A percentile compares a stretch with the other conserved stretches of the same genome.
Evolutionary conservation across 2,113 vertebrate genomes (phyloP).

Genomic region (Rhipidura dahli): DNA sequence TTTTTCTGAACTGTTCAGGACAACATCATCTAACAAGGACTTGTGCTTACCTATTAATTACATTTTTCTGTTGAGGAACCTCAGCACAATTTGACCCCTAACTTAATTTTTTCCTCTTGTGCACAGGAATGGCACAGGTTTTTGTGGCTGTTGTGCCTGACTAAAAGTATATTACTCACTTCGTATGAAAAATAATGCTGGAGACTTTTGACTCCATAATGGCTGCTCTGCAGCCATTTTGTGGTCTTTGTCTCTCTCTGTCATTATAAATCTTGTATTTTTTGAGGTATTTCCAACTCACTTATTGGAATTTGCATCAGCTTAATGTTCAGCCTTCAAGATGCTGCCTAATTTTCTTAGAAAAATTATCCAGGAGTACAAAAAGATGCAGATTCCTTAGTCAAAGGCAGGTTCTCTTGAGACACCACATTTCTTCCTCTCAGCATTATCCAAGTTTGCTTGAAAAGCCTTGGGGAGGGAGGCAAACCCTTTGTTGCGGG

Average conservation of each 20-base stretch:
- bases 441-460: neutral
- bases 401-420: neutral
- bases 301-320: neutral
- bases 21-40: neutral
- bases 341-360: neutral
- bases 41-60: neutral
- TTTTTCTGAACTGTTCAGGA: neutral
- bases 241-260: neutral
- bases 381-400: neutral
- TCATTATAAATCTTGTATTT: neutral
- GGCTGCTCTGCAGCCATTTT: neutral
- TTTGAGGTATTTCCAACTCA: neutral
- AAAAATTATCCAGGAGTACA: neutral
- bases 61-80: neutral
- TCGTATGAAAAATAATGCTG: neutral
- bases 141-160: neutral
- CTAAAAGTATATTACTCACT: neutral
- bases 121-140: neutral
- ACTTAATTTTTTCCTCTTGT: neutral
- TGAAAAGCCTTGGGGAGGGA: neutral
- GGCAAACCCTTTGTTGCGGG: neutral
- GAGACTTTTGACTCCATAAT: rapidly evolving
- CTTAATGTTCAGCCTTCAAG: neutral
- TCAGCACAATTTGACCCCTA: neutral
- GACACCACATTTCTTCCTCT: neutral